Conservation (phyloP, 2,888 invertebrate species). For the Sceliomorpha sp. region DNA sequence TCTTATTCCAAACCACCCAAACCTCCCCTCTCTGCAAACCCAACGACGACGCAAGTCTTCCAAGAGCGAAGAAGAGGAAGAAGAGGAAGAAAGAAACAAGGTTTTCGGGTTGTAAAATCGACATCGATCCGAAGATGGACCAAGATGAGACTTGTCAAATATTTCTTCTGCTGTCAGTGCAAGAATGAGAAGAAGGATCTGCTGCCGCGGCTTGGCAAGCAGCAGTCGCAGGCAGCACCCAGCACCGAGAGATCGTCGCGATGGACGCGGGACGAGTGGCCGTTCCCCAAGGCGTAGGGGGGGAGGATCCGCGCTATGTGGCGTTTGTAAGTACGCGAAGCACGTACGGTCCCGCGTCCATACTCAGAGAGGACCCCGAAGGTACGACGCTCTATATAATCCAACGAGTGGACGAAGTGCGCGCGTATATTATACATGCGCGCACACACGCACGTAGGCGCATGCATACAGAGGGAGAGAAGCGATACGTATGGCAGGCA, state of each 20-base stretch:
- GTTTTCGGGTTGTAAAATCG: too few species aligned
- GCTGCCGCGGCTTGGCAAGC: too few species aligned
- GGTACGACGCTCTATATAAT: constrained; percentile 48
- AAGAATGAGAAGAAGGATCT: constrained; percentile 29
- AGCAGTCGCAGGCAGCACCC: too few species aligned
- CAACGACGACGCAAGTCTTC: too few species aligned
- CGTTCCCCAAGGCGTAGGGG: constrained; percentile 34
- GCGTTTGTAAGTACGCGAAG: constrained; percentile 72
- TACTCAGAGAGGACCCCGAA: constrained; percentile 69
- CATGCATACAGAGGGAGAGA: constrained; percentile 34
- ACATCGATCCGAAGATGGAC: too few species aligned
- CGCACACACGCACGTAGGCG: constrained; percentile 25
- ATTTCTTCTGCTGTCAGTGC: constrained; percentile 33
- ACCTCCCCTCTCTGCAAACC: too few species aligned
- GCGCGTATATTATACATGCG: constrained; percentile 34
- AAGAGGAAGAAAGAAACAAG: too few species aligned
- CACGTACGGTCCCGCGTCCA: constrained; percentile 79
- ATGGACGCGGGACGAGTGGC: constrained; percentile 44
- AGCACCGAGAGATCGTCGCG: too few species aligned
- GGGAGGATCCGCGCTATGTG: constrained; percentile 62
- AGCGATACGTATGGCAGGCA: constrained; percentile 25
- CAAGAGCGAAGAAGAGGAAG: too few species aligned
- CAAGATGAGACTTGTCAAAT: constrained; percentile 28
- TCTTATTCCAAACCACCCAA: too few species aligned
- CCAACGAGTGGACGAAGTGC: constrained; percentile 31